phyloP scores from a whole-genome alignment of 53 echinoderm and acorn worm genomes.

The Actinopyga echinites region DNA sequence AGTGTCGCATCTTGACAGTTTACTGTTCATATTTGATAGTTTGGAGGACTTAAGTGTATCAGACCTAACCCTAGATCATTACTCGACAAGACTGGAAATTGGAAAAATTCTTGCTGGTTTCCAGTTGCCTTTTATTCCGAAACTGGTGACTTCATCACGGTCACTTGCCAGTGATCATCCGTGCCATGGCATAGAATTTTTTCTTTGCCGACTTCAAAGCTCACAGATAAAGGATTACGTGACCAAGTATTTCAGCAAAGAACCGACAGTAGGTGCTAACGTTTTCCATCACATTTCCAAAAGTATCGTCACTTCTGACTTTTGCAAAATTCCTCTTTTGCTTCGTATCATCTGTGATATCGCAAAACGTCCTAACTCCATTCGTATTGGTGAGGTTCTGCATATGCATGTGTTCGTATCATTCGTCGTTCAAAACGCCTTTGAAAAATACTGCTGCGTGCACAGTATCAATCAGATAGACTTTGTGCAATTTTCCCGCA shows the following conservation, averaged over 20 bases:
- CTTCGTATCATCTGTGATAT: conserved; percentile 28
- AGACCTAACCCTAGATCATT: not conserved
- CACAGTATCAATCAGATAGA: not conserved
- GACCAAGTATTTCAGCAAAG: not conserved
- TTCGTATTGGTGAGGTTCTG: conserved; percentile 6
- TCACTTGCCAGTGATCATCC: not conserved
- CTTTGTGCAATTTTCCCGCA: conserved; percentile 7
- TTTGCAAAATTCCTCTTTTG: conserved; percentile 14
- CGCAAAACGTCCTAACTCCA: not conserved
- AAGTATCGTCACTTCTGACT: not conserved
- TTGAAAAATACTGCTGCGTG: not conserved
- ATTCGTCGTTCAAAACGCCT: conserved; percentile 31
- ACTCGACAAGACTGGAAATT: not conserved
- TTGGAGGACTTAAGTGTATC: conserved; percentile 2
- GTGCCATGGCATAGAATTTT: not conserved
- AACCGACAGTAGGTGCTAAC: conserved; percentile 14
- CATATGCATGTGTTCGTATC: conserved; percentile 17
- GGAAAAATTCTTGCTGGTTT: conserved; percentile 9
- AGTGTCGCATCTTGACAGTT: conserved; percentile 1
- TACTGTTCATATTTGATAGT: conserved; percentile 23
- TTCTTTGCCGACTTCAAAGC: not conserved
- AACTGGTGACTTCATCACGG: conserved; percentile 1
- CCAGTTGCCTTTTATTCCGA: not conserved
- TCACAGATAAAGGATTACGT: not conserved
- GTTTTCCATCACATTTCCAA: conserved; percentile 18